Evolutionary conservation across 2,113 vertebrate species (phyloP).

Genomic region (Oxygymnocypris stewartii): DNA sequence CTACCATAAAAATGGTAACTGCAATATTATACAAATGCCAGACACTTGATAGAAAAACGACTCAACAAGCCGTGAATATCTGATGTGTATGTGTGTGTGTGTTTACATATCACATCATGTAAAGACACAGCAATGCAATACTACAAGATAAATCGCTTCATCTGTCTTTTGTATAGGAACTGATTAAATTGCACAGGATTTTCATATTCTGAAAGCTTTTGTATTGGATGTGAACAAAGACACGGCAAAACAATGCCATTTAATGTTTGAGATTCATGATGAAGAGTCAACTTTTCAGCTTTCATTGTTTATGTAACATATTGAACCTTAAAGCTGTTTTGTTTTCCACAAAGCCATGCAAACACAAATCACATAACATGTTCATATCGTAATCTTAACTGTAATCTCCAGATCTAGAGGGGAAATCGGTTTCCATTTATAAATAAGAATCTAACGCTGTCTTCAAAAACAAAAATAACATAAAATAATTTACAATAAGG

Average conservation of each 20-base stretch:
- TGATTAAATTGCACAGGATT: neutral
- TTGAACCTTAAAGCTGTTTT: conserved; percentile 16
- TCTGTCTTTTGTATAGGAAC: neutral
- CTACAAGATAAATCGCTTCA: neutral
- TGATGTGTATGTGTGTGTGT: neutral
- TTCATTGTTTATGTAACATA: conserved; percentile 36
- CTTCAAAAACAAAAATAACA: neutral
- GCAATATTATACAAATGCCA: conserved; percentile 19
- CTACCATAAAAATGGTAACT: neutral
- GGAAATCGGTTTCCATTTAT: neutral
- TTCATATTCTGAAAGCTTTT: neutral
- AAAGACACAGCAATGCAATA: neutral
- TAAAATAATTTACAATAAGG: too few relatives aligned
- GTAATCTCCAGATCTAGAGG: conserved; percentile 13
- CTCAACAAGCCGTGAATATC: neutral
- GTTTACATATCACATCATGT: neutral
- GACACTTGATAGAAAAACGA: neutral
- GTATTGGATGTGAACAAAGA: neutral
- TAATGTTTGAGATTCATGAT: conserved; percentile 32
- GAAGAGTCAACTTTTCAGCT: conserved; percentile 34
- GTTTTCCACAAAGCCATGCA: neutral
- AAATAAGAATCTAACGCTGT: conserved; percentile 16
- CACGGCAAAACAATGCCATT: neutral
- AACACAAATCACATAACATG: conserved; percentile 23
- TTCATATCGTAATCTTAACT: neutral